phyloP scores from a whole-genome alignment of 2,888 invertebrate genomes.

The Diadromus collaris region DNA sequence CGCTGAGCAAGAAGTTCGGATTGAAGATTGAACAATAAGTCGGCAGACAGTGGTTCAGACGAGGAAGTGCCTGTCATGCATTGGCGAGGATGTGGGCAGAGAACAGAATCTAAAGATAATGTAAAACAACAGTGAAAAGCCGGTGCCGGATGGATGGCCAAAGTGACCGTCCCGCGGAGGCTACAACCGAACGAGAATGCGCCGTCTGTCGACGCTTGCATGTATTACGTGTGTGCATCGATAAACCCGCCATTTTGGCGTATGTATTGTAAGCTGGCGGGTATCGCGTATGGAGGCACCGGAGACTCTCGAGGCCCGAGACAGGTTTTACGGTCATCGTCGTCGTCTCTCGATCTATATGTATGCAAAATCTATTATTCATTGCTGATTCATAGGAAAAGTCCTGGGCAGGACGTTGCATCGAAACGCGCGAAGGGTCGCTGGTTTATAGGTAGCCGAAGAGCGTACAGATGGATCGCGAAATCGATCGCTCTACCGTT shows the following conservation, averaged over 20 bases:
- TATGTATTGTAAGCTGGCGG: conserved; percentile 1
- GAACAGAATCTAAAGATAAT: conserved; percentile 33
- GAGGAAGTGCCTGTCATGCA: background rate
- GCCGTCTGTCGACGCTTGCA: conserved; percentile 25
- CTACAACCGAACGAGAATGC: conserved; percentile 9
- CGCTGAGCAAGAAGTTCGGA: conserved; percentile 15
- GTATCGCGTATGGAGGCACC: conserved; percentile 15
- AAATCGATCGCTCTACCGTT: conserved; percentile 50
- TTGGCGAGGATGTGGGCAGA: conserved; percentile 19
- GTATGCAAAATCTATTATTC: conserved; percentile 53
- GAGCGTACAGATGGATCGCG: conserved; percentile 20
- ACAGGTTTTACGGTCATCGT: conserved; percentile 50
- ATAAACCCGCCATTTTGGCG: conserved; percentile 2
- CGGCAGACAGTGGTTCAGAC: conserved; percentile 42
- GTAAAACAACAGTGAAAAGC: conserved; percentile 46
- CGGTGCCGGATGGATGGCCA: conserved; percentile 42
- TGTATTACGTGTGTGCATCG: conserved; percentile 8
- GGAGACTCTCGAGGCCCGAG: conserved; percentile 25
- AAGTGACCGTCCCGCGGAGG: conserved; percentile 28
- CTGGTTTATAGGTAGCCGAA: conserved; percentile 14
- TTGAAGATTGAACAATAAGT: conserved; percentile 43
- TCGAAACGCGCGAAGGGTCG: conserved; percentile 5
- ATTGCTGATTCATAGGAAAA: conserved; percentile 57
- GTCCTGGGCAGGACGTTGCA: conserved; percentile 38
- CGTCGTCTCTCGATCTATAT: conserved; percentile 25